Evolutionary conservation across 2,113 vertebrate genomes (phyloP), one percentile per base, ranked within the genome.

Genomic region (Mola mola): DNA sequence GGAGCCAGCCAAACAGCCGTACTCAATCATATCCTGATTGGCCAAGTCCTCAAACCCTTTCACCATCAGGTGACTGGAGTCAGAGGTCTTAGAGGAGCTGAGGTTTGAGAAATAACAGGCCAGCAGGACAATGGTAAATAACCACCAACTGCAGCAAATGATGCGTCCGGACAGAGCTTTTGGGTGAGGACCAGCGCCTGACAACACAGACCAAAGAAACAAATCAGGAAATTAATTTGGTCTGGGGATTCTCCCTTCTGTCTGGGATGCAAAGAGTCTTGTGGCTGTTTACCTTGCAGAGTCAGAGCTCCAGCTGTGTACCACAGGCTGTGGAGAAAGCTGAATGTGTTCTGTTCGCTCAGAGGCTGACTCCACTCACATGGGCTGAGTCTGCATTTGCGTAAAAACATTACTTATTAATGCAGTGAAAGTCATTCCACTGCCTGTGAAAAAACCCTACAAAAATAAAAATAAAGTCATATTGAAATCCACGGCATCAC

Each of bases 41-140:
- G 94, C 92, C 16, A 96, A 88, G 43, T 96, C 95, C 52, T 94
- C 93, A 7, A 96, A 96, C 1, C 90, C 93, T 83, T 94, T 91
- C 64, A 96, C 89, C 15, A 48, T 72, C 6, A 91, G 75, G 4
- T 92, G 88, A 29, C 89, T 77, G 0, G 83, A 89, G 33, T 92
- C 90, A 0, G 90, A 67, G 50, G 77, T 76, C 67, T 91, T 86
- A 28, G 90, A 84, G 1, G 92, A 90, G 0, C 88, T 93, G 78
- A 95, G 92, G 78, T 92, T 93, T 71, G 94, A 93, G 4, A 94
- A 91, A 84, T 96, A 96, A 56, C 91, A 93, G 0, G 94, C 92
- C 81, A 96, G 69, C 41, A 96, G 71, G 13, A 93, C 83, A 0
- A 95, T 72, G 20, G 90, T 85, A 66, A 96, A 96, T 3, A 95